Evolutionary conservation across 2,888 invertebrate genomes (phyloP).

Genomic region (Cancer borealis): DNA sequence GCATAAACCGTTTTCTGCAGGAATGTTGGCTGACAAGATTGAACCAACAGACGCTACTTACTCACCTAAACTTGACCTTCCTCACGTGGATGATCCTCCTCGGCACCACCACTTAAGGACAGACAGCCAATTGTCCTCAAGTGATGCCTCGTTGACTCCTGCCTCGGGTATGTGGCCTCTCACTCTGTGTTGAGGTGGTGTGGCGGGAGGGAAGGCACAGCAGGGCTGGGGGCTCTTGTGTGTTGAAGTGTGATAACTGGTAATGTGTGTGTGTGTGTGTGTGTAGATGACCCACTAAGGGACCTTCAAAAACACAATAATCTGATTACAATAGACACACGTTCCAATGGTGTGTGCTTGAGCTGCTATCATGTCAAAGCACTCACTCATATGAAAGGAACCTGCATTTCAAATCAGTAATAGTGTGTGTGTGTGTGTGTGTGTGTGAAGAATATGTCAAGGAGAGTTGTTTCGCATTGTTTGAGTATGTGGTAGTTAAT

Average conservation of each 20-base stretch:
- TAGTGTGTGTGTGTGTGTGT: neutral
- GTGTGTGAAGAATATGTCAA: neutral
- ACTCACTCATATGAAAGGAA: neutral
- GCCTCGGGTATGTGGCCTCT: neutral
- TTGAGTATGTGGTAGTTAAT: neutral
- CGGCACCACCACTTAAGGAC: neutral
- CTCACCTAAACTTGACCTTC: neutral
- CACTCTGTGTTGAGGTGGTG: neutral
- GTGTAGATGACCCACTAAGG: too few relatives aligned
- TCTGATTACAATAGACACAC: too few relatives aligned
- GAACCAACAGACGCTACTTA: neutral
- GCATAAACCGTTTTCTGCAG: neutral
- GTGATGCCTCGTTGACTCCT: neutral
- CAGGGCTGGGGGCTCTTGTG: neutral
- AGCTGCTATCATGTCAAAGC: too few relatives aligned
- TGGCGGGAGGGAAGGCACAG: neutral
- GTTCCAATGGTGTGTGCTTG: too few relatives aligned
- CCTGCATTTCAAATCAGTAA: neutral
- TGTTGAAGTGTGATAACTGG: neutral
- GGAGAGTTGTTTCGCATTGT: neutral
- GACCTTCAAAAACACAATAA: too few relatives aligned
- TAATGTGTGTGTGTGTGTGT: neutral
- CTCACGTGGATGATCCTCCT: neutral
- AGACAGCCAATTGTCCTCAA: slow-evolving; percentile 30
- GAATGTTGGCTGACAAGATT: neutral